These are phyloP conservation scores for Neofelis nebulosa DNA, from an alignment of 2,113 vertebrate species.

Conservation along the genomic window DNA sequence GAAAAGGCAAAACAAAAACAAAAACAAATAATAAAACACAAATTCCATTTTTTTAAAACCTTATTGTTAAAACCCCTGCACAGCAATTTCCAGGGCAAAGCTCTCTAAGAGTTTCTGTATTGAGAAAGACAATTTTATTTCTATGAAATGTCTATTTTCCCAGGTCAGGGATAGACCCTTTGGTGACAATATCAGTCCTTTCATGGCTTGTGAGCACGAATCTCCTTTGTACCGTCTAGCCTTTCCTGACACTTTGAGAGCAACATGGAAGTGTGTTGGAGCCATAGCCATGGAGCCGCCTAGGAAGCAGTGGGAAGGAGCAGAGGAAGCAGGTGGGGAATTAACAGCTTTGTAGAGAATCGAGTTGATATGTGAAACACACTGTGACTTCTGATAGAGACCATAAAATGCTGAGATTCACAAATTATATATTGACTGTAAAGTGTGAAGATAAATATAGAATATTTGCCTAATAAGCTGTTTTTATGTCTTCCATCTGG, in stretches of 20 bases:
- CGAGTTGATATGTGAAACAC: not conserved
- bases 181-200: not conserved
- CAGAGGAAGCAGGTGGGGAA: not conserved
- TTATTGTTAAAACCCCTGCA: not conserved
- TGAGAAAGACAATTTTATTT: not conserved
- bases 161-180: not conserved
- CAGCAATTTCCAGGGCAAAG: not conserved
- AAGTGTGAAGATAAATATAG: not conserved
- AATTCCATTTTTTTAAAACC: not conserved
- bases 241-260: not conserved
- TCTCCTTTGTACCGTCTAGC: not conserved
- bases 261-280: too few relatives aligned
- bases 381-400: not conserved
- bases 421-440: constrained; percentile 6
- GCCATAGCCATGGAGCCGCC: too few relatives aligned
- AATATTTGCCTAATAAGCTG: not conserved
- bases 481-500: not conserved
- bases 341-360: not conserved
- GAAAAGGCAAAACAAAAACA: not conserved
- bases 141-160: not conserved
- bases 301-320: not conserved
- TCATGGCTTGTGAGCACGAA: not conserved
- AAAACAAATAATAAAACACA: not conserved
- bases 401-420: not conserved
- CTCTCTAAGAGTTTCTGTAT: not conserved